phyloP scores from a whole-genome alignment of 2,797 vertebrate genomes.

The Podarcis lilfordi region DNA sequence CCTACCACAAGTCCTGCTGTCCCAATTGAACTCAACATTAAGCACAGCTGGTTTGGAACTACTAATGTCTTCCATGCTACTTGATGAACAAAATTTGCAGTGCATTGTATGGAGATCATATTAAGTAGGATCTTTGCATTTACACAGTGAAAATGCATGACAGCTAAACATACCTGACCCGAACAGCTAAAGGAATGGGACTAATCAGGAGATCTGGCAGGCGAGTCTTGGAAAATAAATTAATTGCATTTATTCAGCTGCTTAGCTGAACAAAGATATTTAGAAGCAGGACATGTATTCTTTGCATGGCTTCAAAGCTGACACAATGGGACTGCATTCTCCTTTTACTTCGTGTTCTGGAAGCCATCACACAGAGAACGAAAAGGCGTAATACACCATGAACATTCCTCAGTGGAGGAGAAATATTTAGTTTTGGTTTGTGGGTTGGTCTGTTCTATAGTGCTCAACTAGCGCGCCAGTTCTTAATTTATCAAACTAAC shows the following conservation, averaged over 20 bases:
- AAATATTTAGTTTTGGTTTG: conserved; percentile 51
- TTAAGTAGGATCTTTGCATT: conserved; percentile 51
- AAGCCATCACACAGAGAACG: conserved; percentile 34
- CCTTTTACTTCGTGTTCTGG: conserved; percentile 17
- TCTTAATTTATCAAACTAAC: conserved; percentile 48
- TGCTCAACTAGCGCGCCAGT: conserved; percentile 7
- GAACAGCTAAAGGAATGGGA: conserved; percentile 57
- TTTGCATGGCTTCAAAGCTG: conserved; percentile 34
- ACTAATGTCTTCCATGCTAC: background rate
- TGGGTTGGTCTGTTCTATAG: conserved; percentile 40
- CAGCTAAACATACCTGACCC: conserved; percentile 60
- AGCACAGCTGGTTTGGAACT: background rate
- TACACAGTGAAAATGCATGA: conserved; percentile 57
- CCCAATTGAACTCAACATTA: background rate
- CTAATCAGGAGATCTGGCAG: conserved; percentile 61
- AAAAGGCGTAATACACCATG: conserved; percentile 6
- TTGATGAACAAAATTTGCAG: background rate
- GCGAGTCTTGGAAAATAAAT: conserved; percentile 52
- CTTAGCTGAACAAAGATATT: conserved; percentile 20
- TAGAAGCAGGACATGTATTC: conserved; percentile 40
- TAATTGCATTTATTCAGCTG: conserved; percentile 49
- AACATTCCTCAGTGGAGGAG: conserved; percentile 23
- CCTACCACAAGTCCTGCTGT: background rate
- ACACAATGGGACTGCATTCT: background rate
- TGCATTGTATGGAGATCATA: background rate